Evolutionary conservation across 2,797 vertebrate species (phyloP).

Genomic region (Amazonetta brasiliensis): DNA sequence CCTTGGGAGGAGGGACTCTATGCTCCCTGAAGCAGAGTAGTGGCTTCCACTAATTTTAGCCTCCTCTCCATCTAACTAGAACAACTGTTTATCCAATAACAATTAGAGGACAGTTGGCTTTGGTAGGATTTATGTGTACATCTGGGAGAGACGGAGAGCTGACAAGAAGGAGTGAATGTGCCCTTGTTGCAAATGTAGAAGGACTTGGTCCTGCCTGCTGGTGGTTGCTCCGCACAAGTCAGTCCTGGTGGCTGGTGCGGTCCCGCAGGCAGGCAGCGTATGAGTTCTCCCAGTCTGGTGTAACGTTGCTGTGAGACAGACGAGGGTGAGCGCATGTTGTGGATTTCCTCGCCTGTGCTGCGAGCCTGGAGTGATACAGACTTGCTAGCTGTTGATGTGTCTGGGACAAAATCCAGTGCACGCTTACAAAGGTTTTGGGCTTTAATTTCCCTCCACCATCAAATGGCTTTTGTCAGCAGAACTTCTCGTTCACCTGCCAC

Average conservation of each 20-base stretch:
- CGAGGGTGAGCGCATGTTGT: not conserved
- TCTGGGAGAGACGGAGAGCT: not conserved
- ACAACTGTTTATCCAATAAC: slow-evolving; percentile 6
- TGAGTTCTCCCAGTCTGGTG: not conserved
- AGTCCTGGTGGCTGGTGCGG: not conserved
- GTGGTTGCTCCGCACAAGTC: not conserved
- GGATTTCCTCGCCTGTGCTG: not conserved
- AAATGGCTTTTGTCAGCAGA: not conserved
- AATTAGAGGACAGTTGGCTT: not conserved
- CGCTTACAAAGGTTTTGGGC: not conserved
- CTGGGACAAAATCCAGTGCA: not conserved
- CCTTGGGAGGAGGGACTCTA: not conserved
- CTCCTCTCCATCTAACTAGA: slow-evolving; percentile 16
- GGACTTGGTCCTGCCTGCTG: not conserved
- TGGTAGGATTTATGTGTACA: not conserved
- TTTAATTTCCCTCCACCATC: not conserved
- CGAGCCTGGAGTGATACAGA: not conserved
- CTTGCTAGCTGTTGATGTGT: not conserved
- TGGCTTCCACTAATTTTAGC: not conserved
- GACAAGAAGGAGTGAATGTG: not conserved
- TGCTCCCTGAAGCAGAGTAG: slow-evolving; percentile 5
- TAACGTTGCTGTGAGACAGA: not conserved
- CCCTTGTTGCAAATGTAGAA: not conserved
- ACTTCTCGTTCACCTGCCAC: not conserved
- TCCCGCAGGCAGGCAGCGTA: not conserved